Conservation (phyloP, 1,140 invertebrate genomes). For the Uloborus diversus region DNA sequence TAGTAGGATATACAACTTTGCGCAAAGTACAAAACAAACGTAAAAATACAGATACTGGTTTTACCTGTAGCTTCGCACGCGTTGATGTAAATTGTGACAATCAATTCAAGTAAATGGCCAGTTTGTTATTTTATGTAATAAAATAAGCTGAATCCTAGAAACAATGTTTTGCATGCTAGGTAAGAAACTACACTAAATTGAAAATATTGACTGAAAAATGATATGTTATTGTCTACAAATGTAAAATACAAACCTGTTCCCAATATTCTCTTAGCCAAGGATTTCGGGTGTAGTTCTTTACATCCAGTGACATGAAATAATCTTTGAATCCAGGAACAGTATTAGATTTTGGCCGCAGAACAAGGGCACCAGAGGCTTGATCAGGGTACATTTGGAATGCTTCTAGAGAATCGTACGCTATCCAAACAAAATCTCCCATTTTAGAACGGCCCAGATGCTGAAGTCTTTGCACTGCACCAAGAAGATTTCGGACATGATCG, state of each 20-base stretch:
- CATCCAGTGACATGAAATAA: constrained; percentile 60
- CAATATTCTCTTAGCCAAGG: constrained; percentile 63
- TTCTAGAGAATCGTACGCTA: constrained; percentile 58
- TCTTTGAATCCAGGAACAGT: constrained; percentile 58
- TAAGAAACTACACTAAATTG: too few species aligned
- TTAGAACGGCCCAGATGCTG: constrained; percentile 53
- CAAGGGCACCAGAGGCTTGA: constrained; percentile 58
- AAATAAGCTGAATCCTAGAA: too few species aligned
- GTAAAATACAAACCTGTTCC: constrained; percentile 61
- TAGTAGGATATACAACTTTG: too few species aligned
- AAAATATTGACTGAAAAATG: too few species aligned
- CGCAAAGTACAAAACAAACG: too few species aligned
- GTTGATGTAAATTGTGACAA: too few species aligned
- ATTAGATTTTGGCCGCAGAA: constrained; percentile 56
- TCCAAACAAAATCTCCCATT: constrained; percentile 60
- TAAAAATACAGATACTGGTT: too few species aligned
- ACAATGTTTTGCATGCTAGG: too few species aligned
- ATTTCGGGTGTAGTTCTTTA: constrained; percentile 60
- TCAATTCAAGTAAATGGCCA: too few species aligned
- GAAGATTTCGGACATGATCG: constrained; percentile 55
- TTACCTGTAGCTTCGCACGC: too few species aligned
- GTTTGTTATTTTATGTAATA: too few species aligned
- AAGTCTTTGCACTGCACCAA: constrained; percentile 57
- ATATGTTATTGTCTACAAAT: too few species aligned
- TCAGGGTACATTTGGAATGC: constrained; percentile 58